Evolutionary conservation across 2,113 vertebrate species (phyloP).

Genomic region (Xiphophorus hellerii): DNA sequence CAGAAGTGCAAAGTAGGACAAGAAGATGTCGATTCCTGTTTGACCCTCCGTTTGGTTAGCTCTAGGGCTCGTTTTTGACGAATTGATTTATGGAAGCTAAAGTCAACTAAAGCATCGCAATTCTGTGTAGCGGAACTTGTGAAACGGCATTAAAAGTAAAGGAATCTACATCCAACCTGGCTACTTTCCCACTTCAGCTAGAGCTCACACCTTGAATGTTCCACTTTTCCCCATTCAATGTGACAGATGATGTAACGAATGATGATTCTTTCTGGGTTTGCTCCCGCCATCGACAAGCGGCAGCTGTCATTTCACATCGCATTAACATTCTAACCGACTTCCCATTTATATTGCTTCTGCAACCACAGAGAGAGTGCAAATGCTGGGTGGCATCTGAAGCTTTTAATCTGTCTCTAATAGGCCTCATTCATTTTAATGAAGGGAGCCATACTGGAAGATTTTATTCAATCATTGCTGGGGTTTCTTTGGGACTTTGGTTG

Average conservation of each 20-base stretch:
- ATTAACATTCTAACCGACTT: slow-evolving; percentile 61
- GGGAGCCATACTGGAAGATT: slow-evolving; percentile 67
- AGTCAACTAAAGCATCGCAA: background rate
- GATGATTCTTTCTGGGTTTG: slow-evolving; percentile 41
- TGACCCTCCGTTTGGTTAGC: background rate
- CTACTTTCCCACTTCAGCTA: slow-evolving; percentile 61
- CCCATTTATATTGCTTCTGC: slow-evolving; percentile 33
- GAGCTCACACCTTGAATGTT: slow-evolving; percentile 57
- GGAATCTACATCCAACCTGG: slow-evolving; percentile 26
- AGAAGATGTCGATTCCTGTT: slow-evolving; percentile 25
- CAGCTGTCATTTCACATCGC: slow-evolving; percentile 66
- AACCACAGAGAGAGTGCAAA: slow-evolving; percentile 45
- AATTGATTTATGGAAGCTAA: background rate
- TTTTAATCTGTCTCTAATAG: slow-evolving; percentile 72
- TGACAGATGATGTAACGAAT: slow-evolving; percentile 57
- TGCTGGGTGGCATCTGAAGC: slow-evolving; percentile 64
- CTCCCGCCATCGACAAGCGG: slow-evolving; percentile 44
- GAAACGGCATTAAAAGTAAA: background rate
- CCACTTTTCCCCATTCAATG: slow-evolving; percentile 36
- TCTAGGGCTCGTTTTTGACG: background rate
- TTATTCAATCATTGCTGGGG: slow-evolving; percentile 44
- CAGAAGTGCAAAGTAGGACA: slow-evolving; percentile 48
- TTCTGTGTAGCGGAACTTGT: background rate
- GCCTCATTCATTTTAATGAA: slow-evolving; percentile 73
- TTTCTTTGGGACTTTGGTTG: slow-evolving; percentile 61